Percentiles rank a stretch among this genome's conserved stretches.
These are phyloP conservation scores for Tuberolachnus salignus DNA, from an alignment of 2,888 invertebrate genomes.

Conservation along the genomic window DNA sequence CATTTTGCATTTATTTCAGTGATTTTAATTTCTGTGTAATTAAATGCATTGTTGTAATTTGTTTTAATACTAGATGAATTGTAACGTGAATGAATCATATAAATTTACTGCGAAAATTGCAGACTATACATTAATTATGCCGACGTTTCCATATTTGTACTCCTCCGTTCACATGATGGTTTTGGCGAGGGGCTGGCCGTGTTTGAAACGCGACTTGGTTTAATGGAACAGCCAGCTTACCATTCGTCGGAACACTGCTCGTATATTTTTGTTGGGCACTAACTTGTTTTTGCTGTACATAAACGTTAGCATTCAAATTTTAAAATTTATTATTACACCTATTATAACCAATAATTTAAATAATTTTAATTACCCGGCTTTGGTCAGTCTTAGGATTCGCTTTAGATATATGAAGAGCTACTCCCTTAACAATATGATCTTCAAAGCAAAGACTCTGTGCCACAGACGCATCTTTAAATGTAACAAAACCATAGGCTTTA, in stretches of 20 bases:
- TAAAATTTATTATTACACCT: background rate
- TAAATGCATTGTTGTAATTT: no score
- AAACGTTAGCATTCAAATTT: background rate
- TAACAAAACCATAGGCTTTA: slow-evolving; percentile 90
- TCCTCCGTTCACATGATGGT: slow-evolving; percentile 44
- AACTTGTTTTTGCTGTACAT: slow-evolving; percentile 44
- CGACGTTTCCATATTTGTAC: slow-evolving; percentile 55
- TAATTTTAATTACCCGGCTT: slow-evolving; percentile 63
- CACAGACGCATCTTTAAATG: slow-evolving; percentile 89
- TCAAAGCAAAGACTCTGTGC: slow-evolving; percentile 71
- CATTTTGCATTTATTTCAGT: no score
- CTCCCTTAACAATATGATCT: slow-evolving; percentile 62
- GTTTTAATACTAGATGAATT: slow-evolving; percentile 47
- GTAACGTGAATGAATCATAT: slow-evolving; percentile 38
- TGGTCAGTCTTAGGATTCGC: slow-evolving; percentile 73
- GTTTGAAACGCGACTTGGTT: slow-evolving; percentile 51
- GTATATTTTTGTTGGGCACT: slow-evolving; percentile 46
- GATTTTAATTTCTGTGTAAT: no score
- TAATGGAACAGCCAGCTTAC: slow-evolving; percentile 47
- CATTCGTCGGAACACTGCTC: slow-evolving; percentile 46
- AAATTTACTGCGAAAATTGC: slow-evolving; percentile 33
- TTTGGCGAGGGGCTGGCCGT: slow-evolving; percentile 40
- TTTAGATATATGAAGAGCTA: slow-evolving; percentile 86
- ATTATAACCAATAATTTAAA: background rate
- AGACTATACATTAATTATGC: slow-evolving; percentile 45